Evolutionary conservation across 2,888 invertebrate species (phyloP).

Genomic region (Ctena decussata): DNA sequence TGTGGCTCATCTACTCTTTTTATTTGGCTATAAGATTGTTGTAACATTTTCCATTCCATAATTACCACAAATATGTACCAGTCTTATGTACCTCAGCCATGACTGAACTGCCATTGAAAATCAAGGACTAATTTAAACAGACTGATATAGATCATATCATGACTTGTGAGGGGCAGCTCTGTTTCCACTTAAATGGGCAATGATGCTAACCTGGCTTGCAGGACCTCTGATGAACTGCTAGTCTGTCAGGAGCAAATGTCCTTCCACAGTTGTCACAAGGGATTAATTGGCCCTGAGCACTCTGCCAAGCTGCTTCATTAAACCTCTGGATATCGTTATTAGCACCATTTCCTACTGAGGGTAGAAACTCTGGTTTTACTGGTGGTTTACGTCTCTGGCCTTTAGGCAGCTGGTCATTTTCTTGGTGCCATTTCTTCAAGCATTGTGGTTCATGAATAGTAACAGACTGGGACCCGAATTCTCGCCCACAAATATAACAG

Average conservation of each 20-base stretch:
- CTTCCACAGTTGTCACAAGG: slow-evolving; percentile 90
- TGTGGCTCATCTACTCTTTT: too few species aligned
- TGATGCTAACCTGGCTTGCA: slow-evolving; percentile 68
- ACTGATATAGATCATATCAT: too few species aligned
- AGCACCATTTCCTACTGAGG: slow-evolving; percentile 71
- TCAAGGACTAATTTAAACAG: too few species aligned
- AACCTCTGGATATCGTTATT: slow-evolving; percentile 73
- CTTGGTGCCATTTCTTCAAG: slow-evolving; percentile 89
- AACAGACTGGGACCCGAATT: slow-evolving; percentile 90
- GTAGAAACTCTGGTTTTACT: slow-evolving; percentile 88
- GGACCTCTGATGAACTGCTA: slow-evolving; percentile 89
- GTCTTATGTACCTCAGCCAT: too few species aligned
- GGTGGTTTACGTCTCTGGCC: slow-evolving; percentile 89
- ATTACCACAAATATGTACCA: too few species aligned
- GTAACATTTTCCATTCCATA: too few species aligned
- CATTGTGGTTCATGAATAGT: slow-evolving; percentile 91
- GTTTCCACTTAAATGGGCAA: too few species aligned
- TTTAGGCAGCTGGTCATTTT: slow-evolving; percentile 89
- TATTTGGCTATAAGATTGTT: too few species aligned
- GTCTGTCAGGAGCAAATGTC: slow-evolving; percentile 90
- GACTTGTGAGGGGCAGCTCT: too few species aligned
- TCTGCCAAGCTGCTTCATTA: slow-evolving; percentile 89
- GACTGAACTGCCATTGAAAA: too few species aligned
- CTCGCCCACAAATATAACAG: slow-evolving; percentile 91
- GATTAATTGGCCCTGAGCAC: slow-evolving; percentile 89